phyloP scores from a whole-genome alignment of 2,888 invertebrate genomes.

The Synergus japonicus region DNA sequence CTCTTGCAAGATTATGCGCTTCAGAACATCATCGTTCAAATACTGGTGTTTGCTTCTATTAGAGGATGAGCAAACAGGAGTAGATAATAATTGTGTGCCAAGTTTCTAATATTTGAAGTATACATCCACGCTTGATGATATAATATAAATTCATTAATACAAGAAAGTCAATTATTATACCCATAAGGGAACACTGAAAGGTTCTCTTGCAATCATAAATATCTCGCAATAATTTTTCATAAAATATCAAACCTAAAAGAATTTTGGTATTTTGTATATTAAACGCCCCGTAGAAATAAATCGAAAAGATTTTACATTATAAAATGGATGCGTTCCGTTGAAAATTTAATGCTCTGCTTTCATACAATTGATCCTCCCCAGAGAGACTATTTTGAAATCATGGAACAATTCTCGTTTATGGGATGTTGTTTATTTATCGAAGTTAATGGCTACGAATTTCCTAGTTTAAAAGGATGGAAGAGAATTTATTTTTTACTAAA shows the following conservation, averaged over 20 bases:
- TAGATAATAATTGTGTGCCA: slow-evolving; percentile 37
- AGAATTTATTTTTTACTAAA: background rate
- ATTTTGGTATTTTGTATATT: no score
- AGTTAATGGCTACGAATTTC: background rate
- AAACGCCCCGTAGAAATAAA: background rate
- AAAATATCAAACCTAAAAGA: no score
- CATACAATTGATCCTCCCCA: background rate
- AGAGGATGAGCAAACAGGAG: slow-evolving; percentile 34
- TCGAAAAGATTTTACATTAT: background rate
- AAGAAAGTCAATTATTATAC: background rate
- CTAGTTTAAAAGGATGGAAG: background rate
- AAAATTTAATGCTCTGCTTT: background rate
- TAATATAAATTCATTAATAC: background rate
- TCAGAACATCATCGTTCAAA: slow-evolving; percentile 22
- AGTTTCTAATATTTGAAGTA: slow-evolving; percentile 23
- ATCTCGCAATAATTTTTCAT: background rate
- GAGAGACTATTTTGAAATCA: background rate
- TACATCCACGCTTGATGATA: background rate
- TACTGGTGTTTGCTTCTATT: slow-evolving; percentile 36
- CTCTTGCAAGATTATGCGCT: slow-evolving; percentile 38
- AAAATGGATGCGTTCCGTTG: background rate
- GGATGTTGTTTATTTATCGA: background rate
- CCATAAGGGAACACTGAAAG: background rate
- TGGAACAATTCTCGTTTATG: background rate
- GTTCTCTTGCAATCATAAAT: no score